phyloP scores from a whole-genome alignment of 2,888 invertebrate species.

The Microdon myrmicae region DNA sequence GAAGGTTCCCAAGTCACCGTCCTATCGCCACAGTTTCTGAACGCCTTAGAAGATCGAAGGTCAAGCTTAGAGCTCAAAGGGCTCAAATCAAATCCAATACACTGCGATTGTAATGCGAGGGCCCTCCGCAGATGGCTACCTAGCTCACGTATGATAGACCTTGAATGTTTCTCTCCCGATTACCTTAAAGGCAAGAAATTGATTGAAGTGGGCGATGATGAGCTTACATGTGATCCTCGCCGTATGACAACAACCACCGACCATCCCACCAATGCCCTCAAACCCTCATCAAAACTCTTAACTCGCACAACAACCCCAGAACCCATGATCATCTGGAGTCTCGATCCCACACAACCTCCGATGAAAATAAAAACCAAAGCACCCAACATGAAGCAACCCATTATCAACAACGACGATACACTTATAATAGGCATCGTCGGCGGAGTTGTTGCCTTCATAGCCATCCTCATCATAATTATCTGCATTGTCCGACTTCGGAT shows the following conservation, averaged over 20 bases:
- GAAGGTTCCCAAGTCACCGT: slow-evolving; percentile 81
- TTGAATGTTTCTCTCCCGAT: slow-evolving; percentile 77
- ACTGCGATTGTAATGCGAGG: slow-evolving; percentile 85
- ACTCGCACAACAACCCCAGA: slow-evolving; percentile 75
- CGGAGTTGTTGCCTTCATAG: slow-evolving; percentile 90
- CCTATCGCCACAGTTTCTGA: slow-evolving; percentile 80
- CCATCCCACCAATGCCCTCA: slow-evolving; percentile 56
- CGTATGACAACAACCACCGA: slow-evolving; percentile 67
- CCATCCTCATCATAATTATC: slow-evolving; percentile 86
- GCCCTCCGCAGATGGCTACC: slow-evolving; percentile 84
- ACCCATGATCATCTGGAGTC: slow-evolving; percentile 90
- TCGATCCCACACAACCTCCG: slow-evolving; percentile 77
- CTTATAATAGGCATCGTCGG: slow-evolving; percentile 95
- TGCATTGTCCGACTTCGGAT: slow-evolving; percentile 84
- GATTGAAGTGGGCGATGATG: slow-evolving; percentile 81
- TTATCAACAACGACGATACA: slow-evolving; percentile 86
- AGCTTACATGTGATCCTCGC: slow-evolving; percentile 81
- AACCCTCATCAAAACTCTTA: slow-evolving; percentile 66
- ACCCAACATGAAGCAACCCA: slow-evolving; percentile 72
- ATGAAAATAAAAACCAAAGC: slow-evolving; percentile 70
- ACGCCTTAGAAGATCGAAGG: slow-evolving; percentile 83
- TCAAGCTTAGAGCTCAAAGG: slow-evolving; percentile 80
- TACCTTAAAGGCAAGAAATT: slow-evolving; percentile 76
- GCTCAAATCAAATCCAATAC: slow-evolving; percentile 81
- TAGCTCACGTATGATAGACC: slow-evolving; percentile 71